Base-by-base conservation (phyloP, 2,888 invertebrate genomes). In the Plagiodera versicolora region DNA sequence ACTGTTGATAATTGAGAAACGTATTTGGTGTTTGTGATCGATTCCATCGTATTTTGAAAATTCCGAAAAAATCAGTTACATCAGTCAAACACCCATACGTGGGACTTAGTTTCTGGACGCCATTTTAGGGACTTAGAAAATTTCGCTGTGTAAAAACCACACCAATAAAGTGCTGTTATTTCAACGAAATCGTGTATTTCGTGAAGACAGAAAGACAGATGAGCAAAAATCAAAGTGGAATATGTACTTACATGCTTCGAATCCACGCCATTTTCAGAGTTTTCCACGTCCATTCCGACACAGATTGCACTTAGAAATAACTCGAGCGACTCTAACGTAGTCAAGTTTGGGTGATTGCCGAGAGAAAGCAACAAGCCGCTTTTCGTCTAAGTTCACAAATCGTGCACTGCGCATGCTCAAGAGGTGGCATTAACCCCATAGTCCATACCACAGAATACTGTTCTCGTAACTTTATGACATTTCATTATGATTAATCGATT, bases 51-150 rank as follows among this genome's bases (percentile, higher is more conserved):
- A 17, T 16, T n/a, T 51, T 20, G 3, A 47, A 57, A 32, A 49
- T 49, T 10, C 18, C 50, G 30, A 18, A 47, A 58, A 53, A 45
- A 16, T 24, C 32, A 14, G 18, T 32, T 16, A 35, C 16, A 45
- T n/a, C 44, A 58, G n/a, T 11, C 52, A 19, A 19, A 44, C 16
- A 53, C 39, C 55, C 28, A 69, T 68, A 83, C 81, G 80, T 81
- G 84, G 86, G 85, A 87, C 86, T 88, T 86, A 85, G 84, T 84
- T 84, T 84, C 85, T 87, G 90, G 56, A 88, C 91, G 91, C 91
- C 91, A 91, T 91, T 89, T 90, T 90, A 88, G 89, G n/a, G 89
- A 90, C 90, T 90, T 90, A 85, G 85, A 86, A 85, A 85, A 81
- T 86, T 85, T 83, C 80, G 78, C 66, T 62, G 60, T 62, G 64